These are phyloP conservation scores for Oryzias sinensis DNA, from an alignment of 2,797 vertebrate species.

Conservation along the genomic window DNA sequence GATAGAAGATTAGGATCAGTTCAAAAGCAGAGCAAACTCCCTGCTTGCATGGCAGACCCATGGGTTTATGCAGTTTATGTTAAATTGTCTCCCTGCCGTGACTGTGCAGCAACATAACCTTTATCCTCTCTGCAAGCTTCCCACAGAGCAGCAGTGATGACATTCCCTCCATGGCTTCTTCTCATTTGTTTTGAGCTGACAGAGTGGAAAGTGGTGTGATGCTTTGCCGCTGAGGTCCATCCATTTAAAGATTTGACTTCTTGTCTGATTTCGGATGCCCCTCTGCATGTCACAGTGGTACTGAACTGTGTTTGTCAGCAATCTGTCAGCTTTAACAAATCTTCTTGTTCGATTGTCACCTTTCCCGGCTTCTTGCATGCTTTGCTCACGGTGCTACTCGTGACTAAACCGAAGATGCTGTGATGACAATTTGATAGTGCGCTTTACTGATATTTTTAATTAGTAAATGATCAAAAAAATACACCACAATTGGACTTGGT, in stretches of 20 bases:
- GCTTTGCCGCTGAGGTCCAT: slow-evolving; percentile 35
- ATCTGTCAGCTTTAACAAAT: slow-evolving; percentile 56
- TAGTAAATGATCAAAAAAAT: too few species aligned
- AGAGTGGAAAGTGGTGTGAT: slow-evolving; percentile 31
- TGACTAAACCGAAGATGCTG: slow-evolving; percentile 26
- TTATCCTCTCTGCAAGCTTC: slow-evolving; percentile 33
- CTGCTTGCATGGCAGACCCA: slow-evolving; percentile 4
- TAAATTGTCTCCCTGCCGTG: slow-evolving; percentile 30
- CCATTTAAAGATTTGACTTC: slow-evolving; percentile 45
- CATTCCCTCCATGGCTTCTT: slow-evolving; percentile 15
- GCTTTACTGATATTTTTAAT: slow-evolving; percentile 33
- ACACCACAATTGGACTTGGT: slow-evolving; percentile 37
- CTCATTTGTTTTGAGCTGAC: slow-evolving; percentile 31
- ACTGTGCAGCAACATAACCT: slow-evolving; percentile 26
- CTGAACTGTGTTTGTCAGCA: slow-evolving; percentile 37
- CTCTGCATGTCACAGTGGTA: slow-evolving; percentile 36
- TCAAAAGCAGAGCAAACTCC: slow-evolving; percentile 1
- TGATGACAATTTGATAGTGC: slow-evolving; percentile 13
- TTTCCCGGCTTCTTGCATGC: slow-evolving; percentile 15
- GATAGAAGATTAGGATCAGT: not conserved
- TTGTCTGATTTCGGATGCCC: slow-evolving; percentile 48
- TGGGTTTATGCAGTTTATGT: slow-evolving; percentile 22
- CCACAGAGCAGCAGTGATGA: slow-evolving; percentile 23
- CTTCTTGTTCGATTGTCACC: slow-evolving; percentile 45
- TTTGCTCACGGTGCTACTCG: slow-evolving; percentile 16